phyloP scores from a whole-genome alignment of 2,888 invertebrate genomes.

The Argynnis bischoffii region DNA sequence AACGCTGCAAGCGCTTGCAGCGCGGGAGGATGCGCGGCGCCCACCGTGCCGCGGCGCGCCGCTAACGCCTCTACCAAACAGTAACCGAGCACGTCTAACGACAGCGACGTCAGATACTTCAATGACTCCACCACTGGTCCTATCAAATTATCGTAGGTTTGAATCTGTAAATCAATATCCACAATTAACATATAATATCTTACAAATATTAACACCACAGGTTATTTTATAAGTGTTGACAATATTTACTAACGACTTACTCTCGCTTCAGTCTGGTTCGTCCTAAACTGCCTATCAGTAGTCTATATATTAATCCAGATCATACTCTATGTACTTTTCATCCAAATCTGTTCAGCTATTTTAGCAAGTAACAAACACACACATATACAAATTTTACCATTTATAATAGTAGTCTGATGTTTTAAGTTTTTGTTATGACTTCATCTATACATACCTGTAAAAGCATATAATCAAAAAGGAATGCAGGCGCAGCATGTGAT shows the following conservation, averaged over 20 bases:
- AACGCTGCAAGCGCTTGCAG: slow-evolving; percentile 97
- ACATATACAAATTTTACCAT: too few species aligned
- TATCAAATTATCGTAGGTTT: slow-evolving; percentile 96
- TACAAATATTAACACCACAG: too few species aligned
- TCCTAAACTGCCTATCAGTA: not conserved
- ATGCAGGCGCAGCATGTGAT: slow-evolving; percentile 97
- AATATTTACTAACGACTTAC: too few species aligned
- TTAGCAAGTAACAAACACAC: too few species aligned
- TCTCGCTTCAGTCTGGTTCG: too few species aligned
- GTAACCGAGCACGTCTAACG: slow-evolving; percentile 97
- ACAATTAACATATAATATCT: too few species aligned
- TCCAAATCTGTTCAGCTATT: too few species aligned
- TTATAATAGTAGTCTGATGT: not conserved
- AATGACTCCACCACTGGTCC: slow-evolving; percentile 98
- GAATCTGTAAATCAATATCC: slow-evolving; percentile 83
- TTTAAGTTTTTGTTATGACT: not conserved
- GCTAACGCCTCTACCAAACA: slow-evolving; percentile 95
- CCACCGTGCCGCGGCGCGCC: slow-evolving; percentile 66
- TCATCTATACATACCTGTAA: slow-evolving; percentile 59
- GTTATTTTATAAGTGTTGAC: too few species aligned
- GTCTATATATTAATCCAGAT: too few species aligned
- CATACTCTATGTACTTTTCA: too few species aligned
- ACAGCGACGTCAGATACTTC: slow-evolving; percentile 96
- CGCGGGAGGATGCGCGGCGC: slow-evolving; percentile 95
- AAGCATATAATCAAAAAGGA: slow-evolving; percentile 97